Percentiles rank a stretch among this genome's conserved stretches.
Conservation (phyloP, 2,888 invertebrate species). For the Cataglyphis livida region DNA sequence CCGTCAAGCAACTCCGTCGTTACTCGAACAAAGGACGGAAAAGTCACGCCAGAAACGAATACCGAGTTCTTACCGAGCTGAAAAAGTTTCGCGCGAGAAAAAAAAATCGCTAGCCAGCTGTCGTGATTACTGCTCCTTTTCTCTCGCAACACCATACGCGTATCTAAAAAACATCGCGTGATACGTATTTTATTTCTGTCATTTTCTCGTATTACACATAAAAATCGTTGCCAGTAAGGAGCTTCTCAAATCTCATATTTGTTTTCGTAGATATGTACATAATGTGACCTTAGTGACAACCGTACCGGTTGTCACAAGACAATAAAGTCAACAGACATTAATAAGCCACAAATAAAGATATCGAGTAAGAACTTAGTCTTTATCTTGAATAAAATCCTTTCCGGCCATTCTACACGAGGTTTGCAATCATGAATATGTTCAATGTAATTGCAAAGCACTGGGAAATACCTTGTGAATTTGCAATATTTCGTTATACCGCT, state of each 20-base stretch:
- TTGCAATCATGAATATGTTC: background rate
- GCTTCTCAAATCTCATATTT: too few relatives aligned
- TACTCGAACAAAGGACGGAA: constrained; percentile 71
- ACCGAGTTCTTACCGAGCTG: constrained; percentile 63
- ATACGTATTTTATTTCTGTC: background rate
- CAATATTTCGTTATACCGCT: background rate
- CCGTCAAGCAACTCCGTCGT: constrained; percentile 67
- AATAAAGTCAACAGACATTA: too few relatives aligned
- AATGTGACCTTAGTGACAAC: too few relatives aligned
- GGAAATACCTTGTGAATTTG: background rate
- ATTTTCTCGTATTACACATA: background rate
- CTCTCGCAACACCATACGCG: background rate
- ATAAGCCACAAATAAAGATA: too few relatives aligned
- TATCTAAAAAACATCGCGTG: background rate
- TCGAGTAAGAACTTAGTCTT: too few relatives aligned
- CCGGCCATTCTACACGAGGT: background rate
- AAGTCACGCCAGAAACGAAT: constrained; percentile 67
- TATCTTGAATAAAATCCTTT: too few relatives aligned
- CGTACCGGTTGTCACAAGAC: too few relatives aligned
- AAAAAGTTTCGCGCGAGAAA: constrained; percentile 41
- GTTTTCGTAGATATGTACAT: too few relatives aligned
- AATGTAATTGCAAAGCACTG: background rate
- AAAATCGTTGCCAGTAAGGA: background rate
- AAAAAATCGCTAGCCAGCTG: constrained; percentile 57
- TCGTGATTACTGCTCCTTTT: background rate